Conservation (phyloP, 1,140 invertebrate species). For the Sarcophaga peregrina region DNA sequence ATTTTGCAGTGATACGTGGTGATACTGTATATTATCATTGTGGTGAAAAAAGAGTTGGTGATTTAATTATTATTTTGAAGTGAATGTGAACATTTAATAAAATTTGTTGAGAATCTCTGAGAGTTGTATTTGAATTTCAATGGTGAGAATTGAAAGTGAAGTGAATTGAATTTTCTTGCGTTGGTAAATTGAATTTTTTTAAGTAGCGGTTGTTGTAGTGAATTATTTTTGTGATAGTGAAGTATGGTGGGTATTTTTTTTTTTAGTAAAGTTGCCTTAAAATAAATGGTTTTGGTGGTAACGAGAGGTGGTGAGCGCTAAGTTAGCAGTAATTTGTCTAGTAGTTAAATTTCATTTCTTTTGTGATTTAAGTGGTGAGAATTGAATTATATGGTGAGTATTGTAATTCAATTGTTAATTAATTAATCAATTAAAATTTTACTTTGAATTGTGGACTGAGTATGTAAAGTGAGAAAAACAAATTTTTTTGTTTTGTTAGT, state of each 20-base stretch:
- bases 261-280: constrained; percentile 8
- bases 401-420: constrained; percentile 31
- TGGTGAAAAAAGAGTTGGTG: constrained; percentile 38
- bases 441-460: constrained; percentile 20
- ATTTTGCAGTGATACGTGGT: constrained; percentile 10
- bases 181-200: not conserved
- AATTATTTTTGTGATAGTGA: constrained; percentile 18
- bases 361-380: constrained; percentile 32
- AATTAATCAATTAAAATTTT: too few species aligned
- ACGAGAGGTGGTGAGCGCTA: constrained; percentile 11
- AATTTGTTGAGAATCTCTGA: not conserved
- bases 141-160: constrained; percentile 24
- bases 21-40: constrained; percentile 10
- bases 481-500: not conserved
- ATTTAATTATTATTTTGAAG: constrained; percentile 1
- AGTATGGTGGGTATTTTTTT: not conserved
- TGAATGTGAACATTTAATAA: constrained; percentile 13
- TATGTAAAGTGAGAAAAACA: constrained; percentile 21
- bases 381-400: constrained; percentile 29
- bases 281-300: not conserved
- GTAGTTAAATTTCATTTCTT: not conserved
- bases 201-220: not conserved
- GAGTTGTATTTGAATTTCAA: constrained; percentile 11
- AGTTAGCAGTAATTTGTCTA: constrained; percentile 5
- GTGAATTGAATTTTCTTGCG: not conserved